Conservation (phyloP, 2,113 vertebrate genomes). For the Vidua macroura region DNA sequence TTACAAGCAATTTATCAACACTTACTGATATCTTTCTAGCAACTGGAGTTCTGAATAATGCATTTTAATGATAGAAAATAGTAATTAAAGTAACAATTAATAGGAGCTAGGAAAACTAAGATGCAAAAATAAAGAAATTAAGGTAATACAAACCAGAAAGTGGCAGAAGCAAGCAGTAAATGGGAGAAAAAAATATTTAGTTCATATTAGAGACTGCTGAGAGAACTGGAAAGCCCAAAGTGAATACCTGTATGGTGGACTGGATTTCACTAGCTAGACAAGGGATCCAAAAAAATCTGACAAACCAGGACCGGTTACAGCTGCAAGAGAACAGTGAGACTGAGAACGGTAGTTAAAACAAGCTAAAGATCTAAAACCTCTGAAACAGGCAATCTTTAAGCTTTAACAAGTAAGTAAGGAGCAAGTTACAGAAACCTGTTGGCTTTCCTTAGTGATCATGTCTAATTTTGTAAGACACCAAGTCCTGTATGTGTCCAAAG, state of each 20-base stretch:
- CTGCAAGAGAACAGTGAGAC: neutral
- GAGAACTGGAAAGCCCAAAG: neutral
- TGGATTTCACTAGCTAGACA: neutral
- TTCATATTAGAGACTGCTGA: neutral
- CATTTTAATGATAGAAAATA: neutral
- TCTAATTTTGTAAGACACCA: neutral
- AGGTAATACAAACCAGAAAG: accelerated
- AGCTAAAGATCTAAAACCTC: neutral
- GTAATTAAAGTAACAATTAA: neutral
- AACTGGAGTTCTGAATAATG: neutral
- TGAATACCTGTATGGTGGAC: neutral
- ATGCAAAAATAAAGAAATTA: neutral
- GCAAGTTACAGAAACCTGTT: neutral
- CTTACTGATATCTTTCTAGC: neutral
- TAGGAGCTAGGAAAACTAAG: neutral
- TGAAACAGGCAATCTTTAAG: neutral
- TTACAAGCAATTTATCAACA: neutral
- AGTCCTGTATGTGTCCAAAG: accelerated
- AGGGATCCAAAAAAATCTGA: neutral
- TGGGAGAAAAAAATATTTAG: neutral
- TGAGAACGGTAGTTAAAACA: neutral
- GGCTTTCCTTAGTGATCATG: neutral
- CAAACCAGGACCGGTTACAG: neutral
- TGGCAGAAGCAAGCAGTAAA: neutral
- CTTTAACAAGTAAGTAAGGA: neutral